Evolutionary conservation across 2,113 vertebrate genomes (phyloP), one percentile per base, ranked within the genome.

Genomic region (Lepus americanus): DNA sequence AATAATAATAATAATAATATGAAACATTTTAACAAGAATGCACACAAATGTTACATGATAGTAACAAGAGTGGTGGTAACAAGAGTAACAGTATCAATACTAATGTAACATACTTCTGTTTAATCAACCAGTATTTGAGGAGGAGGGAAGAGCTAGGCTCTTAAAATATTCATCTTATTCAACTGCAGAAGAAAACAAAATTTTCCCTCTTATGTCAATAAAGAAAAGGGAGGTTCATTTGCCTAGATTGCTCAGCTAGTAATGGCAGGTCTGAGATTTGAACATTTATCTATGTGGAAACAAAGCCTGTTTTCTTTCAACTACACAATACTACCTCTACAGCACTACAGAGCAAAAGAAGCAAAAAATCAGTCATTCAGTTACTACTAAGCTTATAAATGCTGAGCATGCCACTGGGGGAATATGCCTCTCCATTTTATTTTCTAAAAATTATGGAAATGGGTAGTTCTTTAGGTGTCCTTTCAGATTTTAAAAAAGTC

Each of bases 61-160:
- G 77, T 5, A 76, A 27, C 29, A 64, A 39, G 12, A 83, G 59
- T 44, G 9, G 11, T 31, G 22, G n/a, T 64, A 25, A 80, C 59
- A 86, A 74, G 4, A 89, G 1, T 25, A 93, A 89, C 22, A 81
- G 87, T 12, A 82, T 17, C 36, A 80, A 64, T 14, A 92, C 29
- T 53, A 70, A 79, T 29, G 39, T 49, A 92, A 95, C 10, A n/a
- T 78, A 73, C 67, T 49, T 91, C 25, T 89, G 59, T 92, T 97
- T 59, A 79, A 84, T 55, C 31, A 85, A 85, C 16, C 69, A 74
- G 61, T 51, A 78, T 44, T 69, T 81, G 94, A 84, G 27, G 36
- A 87, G 13, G 23, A 76, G 4, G 8, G 19, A 44, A 64, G 27
- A 6, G 22, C 6, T 9, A 16, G 33, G 77, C 9, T 80, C 31